Base-by-base conservation (phyloP, 2,797 vertebrate genomes). In the Discoglossus pictus region DNA sequence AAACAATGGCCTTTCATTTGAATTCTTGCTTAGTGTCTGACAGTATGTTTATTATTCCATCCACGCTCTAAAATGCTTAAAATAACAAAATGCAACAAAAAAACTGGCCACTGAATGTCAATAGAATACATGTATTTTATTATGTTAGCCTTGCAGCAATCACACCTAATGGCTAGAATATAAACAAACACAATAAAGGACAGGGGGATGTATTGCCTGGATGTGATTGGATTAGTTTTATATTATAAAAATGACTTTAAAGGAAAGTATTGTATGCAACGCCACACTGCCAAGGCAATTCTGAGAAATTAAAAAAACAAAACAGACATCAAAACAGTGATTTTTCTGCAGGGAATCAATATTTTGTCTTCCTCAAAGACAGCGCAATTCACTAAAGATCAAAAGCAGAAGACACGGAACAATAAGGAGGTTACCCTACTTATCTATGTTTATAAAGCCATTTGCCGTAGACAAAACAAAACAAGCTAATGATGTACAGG, bases 141-240 rank as follows among this genome's bases (percentile, higher is more conserved):
- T 40, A 58, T 55, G 67, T 16, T 13, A 54, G 31, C 56, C 31
- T 44, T 15, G 13, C 7, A 24, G 42, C 35, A 65, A 73, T 69
- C 65, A 24, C 16, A 71, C 46, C 48, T 67, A 68, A 61, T 68
- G 61, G 69, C 44, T 35, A 44, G 61, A 31, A 27, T 56, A 73
- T 27, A 65, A 52, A 48, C 52, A 58, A 36, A 42, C 18, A 43
- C 34, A 44, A 24, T 40, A 38, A 68, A 24, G 80, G 81, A 80
- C 66, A 76, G 21, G 20, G 50, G 53, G 23, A 40, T 34, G 17
- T 55, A 18, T 15, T 15, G 7, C 46, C 56, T 16, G 27, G 39
- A 66, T 39, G 20, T 24, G 34, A 55, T 42, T 17, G 23, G 17
- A 44, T 17, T 11, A 17, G 16, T 9, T 20, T 17, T 44, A 6